These are phyloP conservation scores for Encarsia formosa DNA, from an alignment of 2,888 invertebrate genomes.

Conservation along the genomic window DNA sequence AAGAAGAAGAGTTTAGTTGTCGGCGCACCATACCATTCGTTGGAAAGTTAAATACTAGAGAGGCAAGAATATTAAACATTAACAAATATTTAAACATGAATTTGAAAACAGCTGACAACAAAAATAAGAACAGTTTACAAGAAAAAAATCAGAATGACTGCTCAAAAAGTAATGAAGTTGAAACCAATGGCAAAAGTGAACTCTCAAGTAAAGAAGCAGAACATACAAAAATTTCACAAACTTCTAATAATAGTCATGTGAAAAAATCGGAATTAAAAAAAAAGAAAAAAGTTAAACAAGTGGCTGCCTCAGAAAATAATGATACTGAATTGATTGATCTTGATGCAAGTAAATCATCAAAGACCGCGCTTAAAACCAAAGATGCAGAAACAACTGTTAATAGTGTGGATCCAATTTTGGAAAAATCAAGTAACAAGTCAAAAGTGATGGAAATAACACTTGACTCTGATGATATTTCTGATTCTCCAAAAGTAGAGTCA, in stretches of 20 bases:
- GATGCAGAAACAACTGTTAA: constrained; percentile 8
- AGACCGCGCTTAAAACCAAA: constrained; percentile 16
- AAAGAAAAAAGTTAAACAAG: not conserved
- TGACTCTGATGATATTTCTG: not conserved
- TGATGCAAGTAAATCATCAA: constrained; percentile 4
- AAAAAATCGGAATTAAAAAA: not conserved
- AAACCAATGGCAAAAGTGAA: not conserved
- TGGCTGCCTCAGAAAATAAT: not conserved
- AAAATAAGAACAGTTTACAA: not conserved
- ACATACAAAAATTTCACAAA: not conserved
- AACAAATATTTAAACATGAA: constrained; percentile 16
- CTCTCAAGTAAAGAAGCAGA: not conserved
- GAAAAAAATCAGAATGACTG: constrained; percentile 1
- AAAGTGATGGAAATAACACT: constrained; percentile 1
- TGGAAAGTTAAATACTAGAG: constrained; percentile 23
- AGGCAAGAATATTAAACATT: constrained; percentile 12
- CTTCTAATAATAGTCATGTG: not conserved
- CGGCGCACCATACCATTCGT: constrained; percentile 21
- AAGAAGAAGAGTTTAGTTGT: constrained; percentile 16
- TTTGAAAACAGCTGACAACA: not conserved
- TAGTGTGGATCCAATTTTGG: too few species aligned
- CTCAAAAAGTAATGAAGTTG: not conserved
- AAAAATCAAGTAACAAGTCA: too few species aligned
- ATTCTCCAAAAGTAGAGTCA: not conserved
- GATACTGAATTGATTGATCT: constrained; percentile 1